Percentiles rank a stretch among this genome's conserved stretches.
Evolutionary conservation across 2,797 vertebrate genomes (phyloP).

Genomic region (Spea hammondii): DNA sequence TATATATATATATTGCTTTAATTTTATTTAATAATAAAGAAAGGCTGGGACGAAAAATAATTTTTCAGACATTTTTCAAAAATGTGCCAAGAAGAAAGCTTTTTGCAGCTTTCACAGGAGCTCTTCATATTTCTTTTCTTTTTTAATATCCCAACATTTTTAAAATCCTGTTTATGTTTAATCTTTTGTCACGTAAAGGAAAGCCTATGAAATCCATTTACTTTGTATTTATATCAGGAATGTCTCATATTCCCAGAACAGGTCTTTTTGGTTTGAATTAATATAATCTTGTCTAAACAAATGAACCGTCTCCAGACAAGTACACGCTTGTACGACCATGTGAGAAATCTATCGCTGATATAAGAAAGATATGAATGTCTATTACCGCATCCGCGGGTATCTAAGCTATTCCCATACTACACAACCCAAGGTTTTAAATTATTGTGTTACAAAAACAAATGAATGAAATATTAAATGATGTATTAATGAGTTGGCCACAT

Average conservation of each 20-base stretch:
- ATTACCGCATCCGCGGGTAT: neutral
- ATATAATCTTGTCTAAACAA: neutral
- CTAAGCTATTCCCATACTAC: neutral
- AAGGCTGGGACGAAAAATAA: too few species aligned
- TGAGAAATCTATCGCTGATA: neutral
- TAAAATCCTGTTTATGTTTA: neutral
- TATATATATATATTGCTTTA: too few species aligned
- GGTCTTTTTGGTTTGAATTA: neutral
- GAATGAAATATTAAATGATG: too few species aligned
- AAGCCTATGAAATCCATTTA: neutral
- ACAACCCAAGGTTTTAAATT: neutral
- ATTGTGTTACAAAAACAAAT: too few species aligned
- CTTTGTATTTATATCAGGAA: neutral
- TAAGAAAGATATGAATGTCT: neutral
- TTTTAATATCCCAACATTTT: too few species aligned
- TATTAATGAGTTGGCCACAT: too few species aligned
- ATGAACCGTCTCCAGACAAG: neutral
- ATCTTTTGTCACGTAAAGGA: neutral
- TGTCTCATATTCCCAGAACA: neutral
- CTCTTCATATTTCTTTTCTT: too few species aligned
- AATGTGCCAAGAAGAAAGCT: too few species aligned
- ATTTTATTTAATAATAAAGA: too few species aligned
- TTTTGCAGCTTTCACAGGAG: too few species aligned
- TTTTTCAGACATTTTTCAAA: too few species aligned
- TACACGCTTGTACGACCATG: neutral